These are phyloP conservation scores for Eciton burchellii DNA, from an alignment of 1,140 invertebrate genomes.

Conservation along the genomic window DNA sequence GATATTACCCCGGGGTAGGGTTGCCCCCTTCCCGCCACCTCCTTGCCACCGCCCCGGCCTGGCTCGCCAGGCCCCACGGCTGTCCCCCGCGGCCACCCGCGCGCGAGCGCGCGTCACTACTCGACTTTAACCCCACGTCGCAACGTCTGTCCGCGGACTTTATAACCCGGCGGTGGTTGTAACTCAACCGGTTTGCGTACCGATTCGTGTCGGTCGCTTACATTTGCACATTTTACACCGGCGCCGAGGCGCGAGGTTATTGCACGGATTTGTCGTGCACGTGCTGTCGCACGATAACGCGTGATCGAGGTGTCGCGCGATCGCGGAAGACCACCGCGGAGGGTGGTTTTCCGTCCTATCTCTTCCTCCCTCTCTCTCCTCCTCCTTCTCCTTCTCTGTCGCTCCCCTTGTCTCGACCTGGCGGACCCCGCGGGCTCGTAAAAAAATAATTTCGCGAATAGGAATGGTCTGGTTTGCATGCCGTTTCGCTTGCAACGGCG, in stretches of 20 bases:
- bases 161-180: conserved; percentile 69
- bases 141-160: conserved; percentile 63
- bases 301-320: conserved; percentile 66
- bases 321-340: conserved; percentile 62
- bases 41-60: conserved; percentile 42
- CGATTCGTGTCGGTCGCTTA: conserved; percentile 72
- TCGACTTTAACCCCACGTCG: conserved; percentile 58
- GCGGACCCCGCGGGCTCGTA: conserved; percentile 23
- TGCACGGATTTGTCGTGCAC: conserved; percentile 74
- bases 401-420: background rate
- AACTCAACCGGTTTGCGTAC: conserved; percentile 76
- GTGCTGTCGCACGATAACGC: conserved; percentile 53
- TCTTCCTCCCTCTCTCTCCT: background rate
- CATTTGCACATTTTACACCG: conserved; percentile 75
- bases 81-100: conserved; percentile 42
- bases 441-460: conserved; percentile 69
- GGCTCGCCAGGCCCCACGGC: no score
- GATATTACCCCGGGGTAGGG: conserved; percentile 75
- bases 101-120: conserved; percentile 27
- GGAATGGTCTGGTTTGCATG: conserved; percentile 69
- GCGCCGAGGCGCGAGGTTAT: conserved; percentile 68
- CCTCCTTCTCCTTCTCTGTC: background rate
- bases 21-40: conserved; percentile 24
- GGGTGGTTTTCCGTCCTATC: no score
- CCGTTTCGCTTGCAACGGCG: conserved; percentile 39